A percentile compares a stretch with the other conserved stretches of the same genome.
phyloP scores from a whole-genome alignment of 1,140 invertebrate species.

The Drosophila tani region DNA sequence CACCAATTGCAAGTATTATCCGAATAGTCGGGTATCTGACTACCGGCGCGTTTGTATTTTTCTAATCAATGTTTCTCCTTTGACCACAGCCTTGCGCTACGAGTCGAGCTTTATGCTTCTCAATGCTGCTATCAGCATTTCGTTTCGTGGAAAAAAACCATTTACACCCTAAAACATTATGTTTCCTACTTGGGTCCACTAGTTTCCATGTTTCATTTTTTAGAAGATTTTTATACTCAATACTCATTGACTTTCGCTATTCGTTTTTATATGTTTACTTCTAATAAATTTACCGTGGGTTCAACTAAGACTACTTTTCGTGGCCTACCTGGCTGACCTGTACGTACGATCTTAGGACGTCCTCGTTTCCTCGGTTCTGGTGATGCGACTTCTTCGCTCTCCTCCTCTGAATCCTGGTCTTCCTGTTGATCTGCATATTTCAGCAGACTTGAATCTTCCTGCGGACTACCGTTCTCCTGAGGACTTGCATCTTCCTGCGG shows the following conservation, averaged over 20 bases:
- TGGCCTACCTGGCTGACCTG: background rate
- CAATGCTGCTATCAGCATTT: background rate
- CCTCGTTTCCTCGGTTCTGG: background rate
- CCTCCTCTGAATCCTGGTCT: background rate
- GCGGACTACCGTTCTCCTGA: background rate
- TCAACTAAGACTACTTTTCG: background rate
- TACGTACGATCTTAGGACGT: background rate
- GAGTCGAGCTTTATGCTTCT: background rate
- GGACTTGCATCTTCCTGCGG: too few relatives aligned
- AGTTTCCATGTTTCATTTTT: background rate
- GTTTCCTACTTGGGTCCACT: background rate
- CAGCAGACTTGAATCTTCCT: background rate
- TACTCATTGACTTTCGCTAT: constrained; percentile 1
- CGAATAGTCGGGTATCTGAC: background rate
- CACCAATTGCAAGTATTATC: background rate
- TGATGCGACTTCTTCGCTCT: background rate
- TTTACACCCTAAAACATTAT: background rate
- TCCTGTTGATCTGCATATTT: background rate
- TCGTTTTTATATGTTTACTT: background rate
- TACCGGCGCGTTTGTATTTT: background rate
- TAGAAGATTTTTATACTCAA: background rate
- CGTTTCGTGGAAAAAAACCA: background rate
- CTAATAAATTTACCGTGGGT: background rate
- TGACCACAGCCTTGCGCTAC: background rate
- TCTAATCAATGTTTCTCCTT: background rate